Evolutionary conservation across 2,113 vertebrate genomes (phyloP), one percentile per base, ranked within the genome.

Genomic region (Micromys minutus): DNA sequence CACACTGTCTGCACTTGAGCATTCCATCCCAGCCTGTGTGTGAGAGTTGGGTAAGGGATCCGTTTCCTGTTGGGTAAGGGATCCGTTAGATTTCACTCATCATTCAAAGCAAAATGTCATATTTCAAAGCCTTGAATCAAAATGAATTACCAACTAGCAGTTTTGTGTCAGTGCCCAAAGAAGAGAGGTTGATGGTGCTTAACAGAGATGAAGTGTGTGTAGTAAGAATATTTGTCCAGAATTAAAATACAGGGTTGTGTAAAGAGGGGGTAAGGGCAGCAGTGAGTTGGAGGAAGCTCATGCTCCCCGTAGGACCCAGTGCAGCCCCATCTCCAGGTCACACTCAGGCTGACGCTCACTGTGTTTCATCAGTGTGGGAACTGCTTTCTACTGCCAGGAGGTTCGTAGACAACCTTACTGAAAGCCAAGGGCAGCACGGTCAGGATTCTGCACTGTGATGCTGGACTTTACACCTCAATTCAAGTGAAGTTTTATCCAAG

Each of bases 181-280:
- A 97, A 98, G 97, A 95, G 93, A 96, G 97, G 96, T 94, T 19
- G 97, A 97, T 96, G 98, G 98, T 98, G 98, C 98, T 98, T 97
- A 96, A 98, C 95, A 96, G 89, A 97, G 96, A 97, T 95, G 95
- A 98, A 96, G 97, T 97, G 93, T 94, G 92, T 97, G 94, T 96
- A 93, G 98, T 97, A 98, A 97, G 98, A 98, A 98, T 98, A 97
- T 98, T 98, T 98, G 98, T 98, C 98, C 97, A 97, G 94, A 93
- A 95, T 69, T 86, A 21, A 29, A 86, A 97, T 94, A 96, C 93
- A 96, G 98, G 98, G 98, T 97, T 98, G 96, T 98, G 97, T 97
- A 75, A 96, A 95, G 90, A 91, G 95, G 95, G 13, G 75, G 7
- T 39, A 36, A 77, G 0, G 95, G 69, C 31, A 2, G 55, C 84